Evolutionary conservation across 2,888 invertebrate species (phyloP).

Genomic region (Atethmia centrago): DNA sequence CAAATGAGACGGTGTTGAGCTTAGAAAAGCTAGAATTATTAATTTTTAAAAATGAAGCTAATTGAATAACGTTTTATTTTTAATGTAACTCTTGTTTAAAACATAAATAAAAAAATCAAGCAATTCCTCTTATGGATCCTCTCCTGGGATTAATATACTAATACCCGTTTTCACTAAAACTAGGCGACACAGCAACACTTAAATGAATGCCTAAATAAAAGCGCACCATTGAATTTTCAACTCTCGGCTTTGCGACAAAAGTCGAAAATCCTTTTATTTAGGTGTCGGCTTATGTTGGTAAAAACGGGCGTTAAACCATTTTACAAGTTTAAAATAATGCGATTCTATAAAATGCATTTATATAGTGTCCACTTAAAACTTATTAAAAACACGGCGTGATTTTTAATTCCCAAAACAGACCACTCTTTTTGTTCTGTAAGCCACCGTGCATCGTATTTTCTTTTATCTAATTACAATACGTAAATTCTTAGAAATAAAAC

Average conservation of each 20-base stretch:
- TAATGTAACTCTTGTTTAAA: not conserved
- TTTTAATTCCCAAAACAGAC: not conserved
- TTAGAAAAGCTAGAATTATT: slow-evolving; percentile 1
- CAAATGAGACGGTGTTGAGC: slow-evolving; percentile 30
- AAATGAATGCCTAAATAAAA: not conserved
- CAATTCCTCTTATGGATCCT: not conserved
- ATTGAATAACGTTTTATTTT: not conserved
- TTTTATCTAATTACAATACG: not conserved
- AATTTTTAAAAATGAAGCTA: not conserved
- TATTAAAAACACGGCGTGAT: not conserved
- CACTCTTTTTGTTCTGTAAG: not conserved
- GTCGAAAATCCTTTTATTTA: not conserved
- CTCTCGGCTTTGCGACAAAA: not conserved
- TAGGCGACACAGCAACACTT: not conserved
- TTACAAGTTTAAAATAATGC: not conserved
- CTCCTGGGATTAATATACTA: not conserved
- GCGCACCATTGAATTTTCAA: not conserved
- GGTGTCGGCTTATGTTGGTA: not conserved
- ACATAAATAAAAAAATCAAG: not conserved
- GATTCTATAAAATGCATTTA: too few relatives aligned
- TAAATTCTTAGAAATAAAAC: not conserved
- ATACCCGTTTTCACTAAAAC: not conserved
- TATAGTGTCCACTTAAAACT: not conserved
- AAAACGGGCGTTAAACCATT: not conserved
- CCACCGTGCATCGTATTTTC: not conserved